Evolutionary conservation across 2,797 vertebrate species (phyloP).

Genomic region (Salarias fasciatus): DNA sequence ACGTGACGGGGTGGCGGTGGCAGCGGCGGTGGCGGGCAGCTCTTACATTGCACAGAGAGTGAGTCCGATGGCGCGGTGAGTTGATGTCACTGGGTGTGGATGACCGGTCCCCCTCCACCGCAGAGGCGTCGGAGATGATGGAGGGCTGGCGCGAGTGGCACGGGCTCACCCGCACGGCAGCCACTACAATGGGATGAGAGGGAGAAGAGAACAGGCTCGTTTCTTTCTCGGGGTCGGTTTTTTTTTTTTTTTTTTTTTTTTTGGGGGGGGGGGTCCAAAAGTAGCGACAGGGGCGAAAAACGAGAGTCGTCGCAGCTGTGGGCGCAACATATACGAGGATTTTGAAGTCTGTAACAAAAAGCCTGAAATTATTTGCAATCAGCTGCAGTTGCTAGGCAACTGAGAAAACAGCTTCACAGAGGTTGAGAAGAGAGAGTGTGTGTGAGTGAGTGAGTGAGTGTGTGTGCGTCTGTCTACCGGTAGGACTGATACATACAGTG

Average conservation of each 20-base stretch:
- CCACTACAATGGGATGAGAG: slow-evolving; percentile 66
- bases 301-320: slow-evolving; percentile 9
- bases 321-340: background rate
- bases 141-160: slow-evolving; percentile 97
- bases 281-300: slow-evolving; percentile 17
- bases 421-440: slow-evolving; percentile 19
- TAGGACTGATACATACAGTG: slow-evolving; percentile 40
- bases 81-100: slow-evolving; percentile 98
- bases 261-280: slow-evolving; percentile 23
- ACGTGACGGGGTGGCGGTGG: slow-evolving; percentile 63
- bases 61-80: slow-evolving; percentile 97
- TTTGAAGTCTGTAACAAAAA: slow-evolving; percentile 30
- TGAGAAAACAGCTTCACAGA: slow-evolving; percentile 61
- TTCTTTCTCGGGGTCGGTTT: slow-evolving; percentile 25
- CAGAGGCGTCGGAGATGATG: slow-evolving; percentile 93
- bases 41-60: slow-evolving; percentile 99
- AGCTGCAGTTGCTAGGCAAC: slow-evolving; percentile 75
- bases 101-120: slow-evolving; percentile 92
- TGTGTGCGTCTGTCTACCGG: slow-evolving; percentile 22
- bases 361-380: slow-evolving; percentile 59
- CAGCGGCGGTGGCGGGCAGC: slow-evolving; percentile 58
- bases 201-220: slow-evolving; percentile 57
- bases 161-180: slow-evolving; percentile 94
- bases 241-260: too few species aligned
- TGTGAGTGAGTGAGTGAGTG: background rate